Base-by-base conservation (phyloP, 2,113 vertebrate genomes). In the Xyrauchen texanus region DNA sequence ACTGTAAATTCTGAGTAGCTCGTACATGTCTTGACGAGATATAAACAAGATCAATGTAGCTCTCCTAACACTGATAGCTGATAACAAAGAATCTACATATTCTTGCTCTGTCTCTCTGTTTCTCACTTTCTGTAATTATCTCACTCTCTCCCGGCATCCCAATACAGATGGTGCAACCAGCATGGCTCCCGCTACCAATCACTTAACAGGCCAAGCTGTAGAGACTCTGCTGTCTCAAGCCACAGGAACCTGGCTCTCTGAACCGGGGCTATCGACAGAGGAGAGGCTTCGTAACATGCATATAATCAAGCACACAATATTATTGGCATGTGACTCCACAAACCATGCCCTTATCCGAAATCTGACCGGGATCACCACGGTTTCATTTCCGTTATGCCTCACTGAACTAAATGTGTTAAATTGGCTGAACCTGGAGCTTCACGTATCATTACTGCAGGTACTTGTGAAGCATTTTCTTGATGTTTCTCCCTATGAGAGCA, bases 121-220 rank as follows among this genome's bases (percentile, higher is more conserved):
- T n/a, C n/a, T 62, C 71, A 62, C 71, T 62, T 46, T 63, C 71
- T 62, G 61, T 49, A 51, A 76, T 53, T 44, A 64, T 76, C 49
- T 55, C 11, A 49, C 46, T 74, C 46, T 7, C 4, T 76, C 49
- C 13, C 73, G 52, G 15, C 58, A 60, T 64, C 61, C 21, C 8
- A 64, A 55, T 34, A 62, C 68, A 71, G 75, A 58, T 74, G 67
- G 76, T n/a, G 10, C 8, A 10, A 52, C 62, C 60, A 60, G 74
- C 68, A 63, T 58, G 16, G 52, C 68, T 61, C 76, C 45, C n/a
- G 13, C 75, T 71, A 66, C 76, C 65, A 16, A 62, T 55, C 78
- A 51, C 34, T 79, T 61, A 63, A 71, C 61, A 53, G 60, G 58
- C 67, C 34, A 42, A 15, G 49, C 42, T 51, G 53, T 63, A 63